Conservation (phyloP, 2,888 invertebrate species). For the Athalia circularis region DNA sequence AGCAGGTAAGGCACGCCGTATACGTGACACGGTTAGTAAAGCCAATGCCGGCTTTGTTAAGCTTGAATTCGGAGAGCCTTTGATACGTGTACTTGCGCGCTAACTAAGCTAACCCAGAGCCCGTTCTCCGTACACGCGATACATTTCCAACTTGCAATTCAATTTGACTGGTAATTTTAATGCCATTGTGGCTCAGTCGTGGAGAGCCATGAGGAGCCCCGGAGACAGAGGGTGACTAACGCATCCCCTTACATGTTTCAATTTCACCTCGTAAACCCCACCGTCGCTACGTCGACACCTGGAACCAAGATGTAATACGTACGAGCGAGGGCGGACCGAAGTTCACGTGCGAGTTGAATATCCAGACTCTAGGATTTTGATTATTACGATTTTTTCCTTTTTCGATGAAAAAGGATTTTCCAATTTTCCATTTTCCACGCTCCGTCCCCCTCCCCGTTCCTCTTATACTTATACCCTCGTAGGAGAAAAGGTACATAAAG, state of each 20-base stretch:
- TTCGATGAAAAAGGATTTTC: constrained; percentile 24
- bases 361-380: background rate
- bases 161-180: constrained; percentile 72
- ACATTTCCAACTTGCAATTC: constrained; percentile 69
- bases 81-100: constrained; percentile 75
- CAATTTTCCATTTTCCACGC: constrained; percentile 7
- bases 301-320: background rate
- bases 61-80: constrained; percentile 74
- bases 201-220: constrained; percentile 52
- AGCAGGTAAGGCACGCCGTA: constrained; percentile 72
- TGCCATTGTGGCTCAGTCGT: constrained; percentile 65
- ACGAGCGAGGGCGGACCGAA: background rate
- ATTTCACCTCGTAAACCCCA: constrained; percentile 8
- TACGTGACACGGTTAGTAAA: constrained; percentile 73
- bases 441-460: background rate
- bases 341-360: background rate
- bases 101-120: constrained; percentile 71
- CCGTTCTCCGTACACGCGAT: constrained; percentile 59
- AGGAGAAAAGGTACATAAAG: constrained; percentile 45
- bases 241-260: constrained; percentile 44
- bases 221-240: constrained; percentile 64
- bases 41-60: constrained; percentile 73
- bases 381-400: background rate
- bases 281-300: constrained; percentile 9
- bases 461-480: background rate